These are phyloP conservation scores for Corythornis leucogaster DNA, from an alignment of 2,797 vertebrate species.

Conservation along the genomic window DNA sequence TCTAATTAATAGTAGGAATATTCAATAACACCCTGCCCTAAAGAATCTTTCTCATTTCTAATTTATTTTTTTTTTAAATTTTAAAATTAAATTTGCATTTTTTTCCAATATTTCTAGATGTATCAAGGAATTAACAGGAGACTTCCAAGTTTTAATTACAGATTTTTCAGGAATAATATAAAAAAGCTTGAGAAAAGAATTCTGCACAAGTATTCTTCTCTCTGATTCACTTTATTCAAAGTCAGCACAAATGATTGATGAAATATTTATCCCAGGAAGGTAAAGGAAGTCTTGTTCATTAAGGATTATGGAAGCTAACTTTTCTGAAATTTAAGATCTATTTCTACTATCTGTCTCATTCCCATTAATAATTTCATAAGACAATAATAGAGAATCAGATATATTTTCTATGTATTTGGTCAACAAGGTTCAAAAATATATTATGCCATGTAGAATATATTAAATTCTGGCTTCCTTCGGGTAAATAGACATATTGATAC, in stretches of 20 bases:
- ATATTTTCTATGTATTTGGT: not conserved
- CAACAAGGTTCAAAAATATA: not conserved
- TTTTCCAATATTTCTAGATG: not conserved
- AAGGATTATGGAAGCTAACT: not conserved
- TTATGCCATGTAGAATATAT: not conserved
- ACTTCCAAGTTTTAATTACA: not conserved
- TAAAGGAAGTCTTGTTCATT: not conserved
- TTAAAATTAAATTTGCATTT: not conserved
- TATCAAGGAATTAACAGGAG: not conserved
- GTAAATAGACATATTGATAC: not conserved
- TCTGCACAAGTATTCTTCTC: not conserved
- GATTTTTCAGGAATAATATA: not conserved
- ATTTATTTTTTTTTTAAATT: not conserved
- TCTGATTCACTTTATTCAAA: not conserved
- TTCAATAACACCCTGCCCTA: not conserved
- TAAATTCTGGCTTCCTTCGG: not conserved
- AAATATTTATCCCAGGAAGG: not conserved
- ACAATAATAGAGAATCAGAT: not conserved
- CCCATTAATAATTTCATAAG: not conserved
- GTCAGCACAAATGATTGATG: not conserved
- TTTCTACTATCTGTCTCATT: not conserved
- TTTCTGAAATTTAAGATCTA: not conserved
- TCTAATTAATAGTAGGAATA: not conserved
- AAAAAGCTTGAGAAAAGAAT: not conserved
- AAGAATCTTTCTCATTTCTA: not conserved